Evolutionary conservation across 2,113 vertebrate species (phyloP).

Genomic region (Rhynchopsitta pachyrhyncha): DNA sequence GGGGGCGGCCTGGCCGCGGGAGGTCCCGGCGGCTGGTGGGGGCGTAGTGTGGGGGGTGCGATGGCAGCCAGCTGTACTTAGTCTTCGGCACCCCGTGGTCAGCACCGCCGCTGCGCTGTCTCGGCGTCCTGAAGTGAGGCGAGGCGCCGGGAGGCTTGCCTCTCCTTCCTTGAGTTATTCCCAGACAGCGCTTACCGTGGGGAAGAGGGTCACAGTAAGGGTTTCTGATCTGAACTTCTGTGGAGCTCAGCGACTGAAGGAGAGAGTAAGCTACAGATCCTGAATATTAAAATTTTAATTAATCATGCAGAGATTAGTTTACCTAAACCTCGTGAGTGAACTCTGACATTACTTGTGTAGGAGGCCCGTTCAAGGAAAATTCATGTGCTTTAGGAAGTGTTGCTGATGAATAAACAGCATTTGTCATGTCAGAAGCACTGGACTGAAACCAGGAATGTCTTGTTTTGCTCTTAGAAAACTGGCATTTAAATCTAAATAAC

Average conservation of each 20-base stretch:
- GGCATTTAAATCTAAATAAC: neutral
- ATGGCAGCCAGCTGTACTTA: neutral
- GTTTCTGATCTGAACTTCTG: neutral
- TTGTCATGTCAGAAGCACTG: neutral
- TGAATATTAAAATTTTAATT: neutral
- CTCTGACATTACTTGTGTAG: neutral
- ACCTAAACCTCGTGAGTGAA: neutral
- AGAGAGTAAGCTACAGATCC: too few relatives aligned
- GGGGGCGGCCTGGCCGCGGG: neutral
- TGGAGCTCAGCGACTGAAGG: neutral
- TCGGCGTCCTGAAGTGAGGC: neutral
- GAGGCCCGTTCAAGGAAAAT: neutral
- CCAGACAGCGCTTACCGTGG: rapidly evolving
- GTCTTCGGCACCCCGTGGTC: neutral
- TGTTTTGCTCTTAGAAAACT: neutral
- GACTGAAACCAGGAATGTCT: neutral
- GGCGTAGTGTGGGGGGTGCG: neutral
- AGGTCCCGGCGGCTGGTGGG: neutral
- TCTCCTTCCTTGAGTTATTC: rapidly evolving
- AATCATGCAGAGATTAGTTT: neutral
- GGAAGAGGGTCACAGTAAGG: neutral
- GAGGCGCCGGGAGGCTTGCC: too few relatives aligned
- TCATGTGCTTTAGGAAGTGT: rapidly evolving
- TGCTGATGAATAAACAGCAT: neutral
- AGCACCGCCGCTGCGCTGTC: neutral